Conservation (phyloP, 2,888 invertebrate species). For the Ophion costatus region DNA sequence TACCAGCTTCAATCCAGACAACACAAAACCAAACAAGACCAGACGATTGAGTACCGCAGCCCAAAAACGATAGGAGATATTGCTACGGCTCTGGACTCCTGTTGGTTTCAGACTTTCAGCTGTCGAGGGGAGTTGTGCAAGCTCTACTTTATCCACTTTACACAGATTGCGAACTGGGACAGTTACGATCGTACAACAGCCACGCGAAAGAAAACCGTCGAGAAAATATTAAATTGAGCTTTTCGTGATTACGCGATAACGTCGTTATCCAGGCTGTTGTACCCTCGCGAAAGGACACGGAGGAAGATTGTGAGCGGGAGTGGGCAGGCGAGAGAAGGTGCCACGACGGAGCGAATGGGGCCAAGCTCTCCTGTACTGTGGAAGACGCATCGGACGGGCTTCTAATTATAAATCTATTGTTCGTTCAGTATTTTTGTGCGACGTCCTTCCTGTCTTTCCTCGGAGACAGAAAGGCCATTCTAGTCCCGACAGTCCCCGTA, state of each 20-base stretch:
- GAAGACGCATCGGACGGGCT: conserved; percentile 59
- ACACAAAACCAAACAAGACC: background rate
- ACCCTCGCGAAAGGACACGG: background rate
- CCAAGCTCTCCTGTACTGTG: background rate
- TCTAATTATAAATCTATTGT: conserved; percentile 78
- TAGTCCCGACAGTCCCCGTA: conserved; percentile 76
- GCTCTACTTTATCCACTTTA: background rate
- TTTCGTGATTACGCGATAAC: conserved; percentile 50
- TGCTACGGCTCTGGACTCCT: background rate
- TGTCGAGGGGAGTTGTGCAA: background rate
- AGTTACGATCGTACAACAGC: background rate
- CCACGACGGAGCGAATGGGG: conserved; percentile 22
- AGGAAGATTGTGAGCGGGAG: background rate
- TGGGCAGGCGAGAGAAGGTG: conserved; percentile 16
- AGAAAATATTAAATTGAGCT: conserved; percentile 29
- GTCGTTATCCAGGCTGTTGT: conserved; percentile 38
- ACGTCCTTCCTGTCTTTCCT: conserved; percentile 73
- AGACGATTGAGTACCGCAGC: background rate
- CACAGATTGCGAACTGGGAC: background rate
- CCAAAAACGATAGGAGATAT: background rate
- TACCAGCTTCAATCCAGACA: background rate
- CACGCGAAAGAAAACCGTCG: background rate
- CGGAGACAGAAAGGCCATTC: conserved; percentile 72
- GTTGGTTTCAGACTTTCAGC: background rate
- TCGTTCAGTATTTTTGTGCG: conserved; percentile 76